Conservation (phyloP, 1,140 invertebrate genomes). For the fruit fly (Drosophila melanogaster) region Release_6_plus_ISO1_MT NT_033777.3:28137501-28138000, state of each 20-base stretch:
- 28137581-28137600: too few relatives aligned
- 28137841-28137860: constrained; percentile 80
- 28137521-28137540: too few relatives aligned
- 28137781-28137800: constrained; percentile 47
- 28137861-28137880: constrained; percentile 30
- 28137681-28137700: constrained; percentile 69
- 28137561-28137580: too few relatives aligned
- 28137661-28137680: constrained; percentile 23
- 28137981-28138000: constrained; percentile 12
- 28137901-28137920: constrained; percentile 37
- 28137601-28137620: too few relatives aligned
- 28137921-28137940: constrained; percentile 67
- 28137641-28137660: constrained; percentile 3
- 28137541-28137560: too few relatives aligned
- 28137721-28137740: constrained; percentile 71
- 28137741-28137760: constrained; percentile 9
- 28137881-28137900: constrained; percentile 1
- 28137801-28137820: constrained; percentile 80
- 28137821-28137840: constrained; percentile 81
- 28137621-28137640: too few relatives aligned
- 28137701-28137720: constrained; percentile 83
- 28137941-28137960: constrained; percentile 74
- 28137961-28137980: constrained; percentile 33
- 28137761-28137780: constrained; percentile 13
- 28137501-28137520: not conserved